These are phyloP conservation scores for Caenorhabditis panamensis DNA, from an alignment of 2,888 invertebrate genomes.

Conservation along the genomic window DNA sequence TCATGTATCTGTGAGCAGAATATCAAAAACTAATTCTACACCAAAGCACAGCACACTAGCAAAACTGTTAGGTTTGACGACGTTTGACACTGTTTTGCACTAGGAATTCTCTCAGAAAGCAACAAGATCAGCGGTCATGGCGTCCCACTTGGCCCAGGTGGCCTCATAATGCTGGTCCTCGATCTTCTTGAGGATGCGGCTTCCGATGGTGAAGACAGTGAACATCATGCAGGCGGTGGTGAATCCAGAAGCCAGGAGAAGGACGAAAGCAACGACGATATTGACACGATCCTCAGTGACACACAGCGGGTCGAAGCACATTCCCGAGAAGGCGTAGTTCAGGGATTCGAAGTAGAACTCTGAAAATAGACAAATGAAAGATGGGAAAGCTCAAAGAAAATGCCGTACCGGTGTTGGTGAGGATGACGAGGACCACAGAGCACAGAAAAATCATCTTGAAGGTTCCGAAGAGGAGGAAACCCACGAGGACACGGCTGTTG, in stretches of 20 bases:
- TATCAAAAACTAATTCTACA: too few species aligned
- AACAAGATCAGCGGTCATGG: constrained; percentile 11
- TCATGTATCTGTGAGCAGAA: too few species aligned
- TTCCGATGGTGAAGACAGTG: constrained; percentile 26
- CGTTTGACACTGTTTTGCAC: too few species aligned
- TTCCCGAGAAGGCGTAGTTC: constrained; percentile 2
- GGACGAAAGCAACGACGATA: constrained; percentile 22
- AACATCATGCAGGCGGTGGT: constrained; percentile 13
- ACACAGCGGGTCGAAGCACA: constrained; percentile 12
- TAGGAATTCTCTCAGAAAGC: not conserved
- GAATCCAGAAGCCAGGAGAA: constrained; percentile 9
- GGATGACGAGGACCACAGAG: constrained; percentile 11
- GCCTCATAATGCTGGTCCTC: constrained; percentile 17
- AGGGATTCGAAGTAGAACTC: constrained; percentile 24
- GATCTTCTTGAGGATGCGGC: constrained; percentile 19
- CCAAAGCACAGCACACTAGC: too few species aligned
- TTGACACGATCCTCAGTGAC: constrained; percentile 11
- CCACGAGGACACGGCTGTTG: constrained; percentile 26
- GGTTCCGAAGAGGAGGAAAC: constrained; percentile 11
- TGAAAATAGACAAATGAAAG: not conserved
- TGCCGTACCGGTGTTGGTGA: constrained; percentile 15
- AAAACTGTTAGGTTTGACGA: too few species aligned
- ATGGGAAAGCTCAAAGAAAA: not conserved
- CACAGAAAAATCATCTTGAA: constrained; percentile 13
- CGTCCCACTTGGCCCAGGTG: constrained; percentile 23